Conservation (phyloP, 1,140 invertebrate species). For the Zaprionus capensis region DNA sequence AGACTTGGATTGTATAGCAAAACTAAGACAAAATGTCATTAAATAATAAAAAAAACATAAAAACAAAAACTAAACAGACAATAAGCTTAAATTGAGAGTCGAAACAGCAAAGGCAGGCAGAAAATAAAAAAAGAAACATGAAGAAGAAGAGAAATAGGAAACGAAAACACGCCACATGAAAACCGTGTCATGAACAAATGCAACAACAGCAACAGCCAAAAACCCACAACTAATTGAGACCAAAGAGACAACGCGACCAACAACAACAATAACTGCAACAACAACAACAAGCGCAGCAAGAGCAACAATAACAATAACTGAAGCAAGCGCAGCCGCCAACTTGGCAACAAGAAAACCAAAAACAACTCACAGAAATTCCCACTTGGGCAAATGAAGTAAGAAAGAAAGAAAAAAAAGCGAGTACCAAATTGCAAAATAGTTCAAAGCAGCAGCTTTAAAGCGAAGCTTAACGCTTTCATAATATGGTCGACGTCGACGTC, state of each 20-base stretch:
- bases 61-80: constrained; percentile 34
- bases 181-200: constrained; percentile 81
- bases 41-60: constrained; percentile 19
- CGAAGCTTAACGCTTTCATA: constrained; percentile 49
- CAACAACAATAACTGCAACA: constrained; percentile 53
- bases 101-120: constrained; percentile 28
- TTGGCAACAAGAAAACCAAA: constrained; percentile 46
- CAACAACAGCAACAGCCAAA: constrained; percentile 68
- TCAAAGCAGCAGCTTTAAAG: constrained; percentile 32
- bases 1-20: constrained; percentile 2
- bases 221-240: constrained; percentile 60
- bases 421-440: constrained; percentile 64
- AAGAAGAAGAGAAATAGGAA: constrained; percentile 66
- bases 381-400: constrained; percentile 64
- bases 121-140: constrained; percentile 31
- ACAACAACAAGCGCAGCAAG: constrained; percentile 53
- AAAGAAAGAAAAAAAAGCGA: constrained; percentile 60
- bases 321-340: constrained; percentile 35
- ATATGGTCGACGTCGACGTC: constrained; percentile 20
- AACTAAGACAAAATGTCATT: constrained; percentile 5
- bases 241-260: constrained; percentile 51
- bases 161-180: constrained; percentile 76
- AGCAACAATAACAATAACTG: constrained; percentile 29
- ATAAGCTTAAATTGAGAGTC: constrained; percentile 62
- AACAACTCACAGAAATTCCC: constrained; percentile 46